Base-by-base conservation (phyloP, 2,888 invertebrate genomes). In the Eueremaeus valkanovi region DNA sequence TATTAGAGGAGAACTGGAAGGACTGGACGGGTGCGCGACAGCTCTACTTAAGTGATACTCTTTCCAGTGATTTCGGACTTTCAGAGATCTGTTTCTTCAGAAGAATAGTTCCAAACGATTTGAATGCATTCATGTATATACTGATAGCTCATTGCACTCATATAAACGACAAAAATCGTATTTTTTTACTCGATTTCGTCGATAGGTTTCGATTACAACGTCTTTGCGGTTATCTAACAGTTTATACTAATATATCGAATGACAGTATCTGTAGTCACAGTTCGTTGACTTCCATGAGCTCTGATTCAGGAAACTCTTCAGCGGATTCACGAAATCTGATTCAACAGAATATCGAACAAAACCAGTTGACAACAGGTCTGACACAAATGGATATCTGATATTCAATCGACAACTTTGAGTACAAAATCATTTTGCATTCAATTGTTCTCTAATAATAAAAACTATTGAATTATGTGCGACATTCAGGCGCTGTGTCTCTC, bases 1-100 rank as follows among this genome's bases (percentile, higher is more conserved):
- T 83, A 13, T 80, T 84, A 80, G 82, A 83, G 24, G 82, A 83
- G 74, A 82, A 83, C 5, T 85, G 85, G 85, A 85, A 84, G 79
- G 85, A 85, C 76, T 85, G 84, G 85, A 84, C 84, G 8, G 84
- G 84, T 21, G 84, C 84, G 6, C 80, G 85, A 1, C 81, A 83
- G 75, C 82, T 85, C 68, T 85, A 84, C 78, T 80, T 85, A 78
- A 82, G 84, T 78, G n/a, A n/a, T n/a, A n/a, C n/a, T n/a, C 81
- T 85, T 3, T 82, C 84, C 1, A 82, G 83, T 74, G 83, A 84
- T 36, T 81, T 85, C 75, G 84, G 84, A 5, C 82, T 85, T 13
- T 79, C 82, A 9, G 81, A 83, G 76, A 83, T 85, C 42, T 82
- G 82, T 24, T 83, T 85, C 78, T 84, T 82, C 78, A 81, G 83